These are phyloP conservation scores for Heliconius ethilla DNA, from an alignment of 2,888 invertebrate genomes.

Conservation along the genomic window DNA sequence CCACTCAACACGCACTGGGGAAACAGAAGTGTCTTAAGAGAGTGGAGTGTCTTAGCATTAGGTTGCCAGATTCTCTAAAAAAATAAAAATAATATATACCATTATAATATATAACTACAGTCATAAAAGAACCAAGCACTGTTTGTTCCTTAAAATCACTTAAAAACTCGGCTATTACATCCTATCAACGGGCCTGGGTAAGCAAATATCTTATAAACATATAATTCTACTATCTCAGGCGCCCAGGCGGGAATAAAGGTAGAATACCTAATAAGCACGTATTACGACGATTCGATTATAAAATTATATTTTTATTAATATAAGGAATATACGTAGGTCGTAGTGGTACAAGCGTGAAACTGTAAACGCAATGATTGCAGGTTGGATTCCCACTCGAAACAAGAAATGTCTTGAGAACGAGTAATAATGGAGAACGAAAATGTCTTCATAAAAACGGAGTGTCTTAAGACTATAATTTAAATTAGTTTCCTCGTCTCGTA, in stretches of 20 bases:
- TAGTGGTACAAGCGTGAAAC: neutral
- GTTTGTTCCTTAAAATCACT: neutral
- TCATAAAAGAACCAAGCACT: no score
- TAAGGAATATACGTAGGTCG: no score
- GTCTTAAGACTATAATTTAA: no score
- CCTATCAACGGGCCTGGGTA: neutral
- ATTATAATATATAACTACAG: no score
- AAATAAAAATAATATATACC: no score
- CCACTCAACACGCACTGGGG: no score
- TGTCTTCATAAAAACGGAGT: no score
- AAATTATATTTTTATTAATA: conserved; percentile 8
- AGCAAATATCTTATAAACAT: neutral
- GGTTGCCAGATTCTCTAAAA: no score
- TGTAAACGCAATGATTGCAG: neutral
- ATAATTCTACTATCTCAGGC: conserved; percentile 11
- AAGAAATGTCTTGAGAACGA: no score
- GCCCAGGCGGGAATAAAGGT: conserved; percentile 9
- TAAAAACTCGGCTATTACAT: conserved; percentile 6
- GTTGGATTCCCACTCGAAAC: neutral
- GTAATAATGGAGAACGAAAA: no score
- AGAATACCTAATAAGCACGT: conserved; percentile 14
- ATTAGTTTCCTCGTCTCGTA: neutral
- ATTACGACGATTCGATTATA: neutral
- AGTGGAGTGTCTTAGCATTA: no score
- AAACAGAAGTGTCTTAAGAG: no score